Percentiles rank a stretch among this genome's conserved stretches.
Evolutionary conservation across 2,888 invertebrate species (phyloP).

Genomic region (Pollenia labialis): DNA sequence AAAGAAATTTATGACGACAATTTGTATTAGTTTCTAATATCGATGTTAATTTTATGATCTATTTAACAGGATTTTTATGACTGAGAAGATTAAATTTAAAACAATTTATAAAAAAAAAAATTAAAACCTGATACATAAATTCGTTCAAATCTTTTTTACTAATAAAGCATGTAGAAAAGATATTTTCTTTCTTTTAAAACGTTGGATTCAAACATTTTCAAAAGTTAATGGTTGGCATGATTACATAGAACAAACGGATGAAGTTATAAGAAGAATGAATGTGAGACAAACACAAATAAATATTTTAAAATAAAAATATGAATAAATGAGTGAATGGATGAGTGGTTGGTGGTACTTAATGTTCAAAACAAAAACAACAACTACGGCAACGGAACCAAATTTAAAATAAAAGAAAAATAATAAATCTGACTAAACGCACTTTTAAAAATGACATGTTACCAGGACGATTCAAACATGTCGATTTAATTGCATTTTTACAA

Average conservation of each 20-base stretch:
- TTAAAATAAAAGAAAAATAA: conserved; percentile 32
- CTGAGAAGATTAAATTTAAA: conserved; percentile 65
- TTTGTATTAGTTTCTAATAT: conserved; percentile 66
- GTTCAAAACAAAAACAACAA: conserved; percentile 37
- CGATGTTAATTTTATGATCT: conserved; percentile 68
- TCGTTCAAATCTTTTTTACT: conserved; percentile 2
- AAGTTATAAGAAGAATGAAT: not conserved
- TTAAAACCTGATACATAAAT: conserved; percentile 39
- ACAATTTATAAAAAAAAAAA: conserved; percentile 61
- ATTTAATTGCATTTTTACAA: conserved; percentile 83
- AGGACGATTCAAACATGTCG: conserved; percentile 77
- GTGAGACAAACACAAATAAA: conserved; percentile 27
- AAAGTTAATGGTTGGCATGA: not conserved
- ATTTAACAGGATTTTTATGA: conserved; percentile 68
- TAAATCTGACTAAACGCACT: conserved; percentile 54
- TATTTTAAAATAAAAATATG: conserved; percentile 67
- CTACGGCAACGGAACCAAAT: conserved; percentile 31
- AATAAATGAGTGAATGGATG: conserved; percentile 55
- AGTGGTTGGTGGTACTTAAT: conserved; percentile 45
- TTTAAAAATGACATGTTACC: conserved; percentile 70
- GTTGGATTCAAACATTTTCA: conserved; percentile 16
- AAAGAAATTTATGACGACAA: conserved; percentile 58
- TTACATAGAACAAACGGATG: not conserved
- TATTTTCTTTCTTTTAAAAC: not conserved
- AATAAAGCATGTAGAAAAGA: conserved; percentile 9